Evolutionary conservation across 1,140 invertebrate genomes (phyloP), one percentile per base, ranked within the genome.

Genomic region (Cyclargus thomasi): DNA sequence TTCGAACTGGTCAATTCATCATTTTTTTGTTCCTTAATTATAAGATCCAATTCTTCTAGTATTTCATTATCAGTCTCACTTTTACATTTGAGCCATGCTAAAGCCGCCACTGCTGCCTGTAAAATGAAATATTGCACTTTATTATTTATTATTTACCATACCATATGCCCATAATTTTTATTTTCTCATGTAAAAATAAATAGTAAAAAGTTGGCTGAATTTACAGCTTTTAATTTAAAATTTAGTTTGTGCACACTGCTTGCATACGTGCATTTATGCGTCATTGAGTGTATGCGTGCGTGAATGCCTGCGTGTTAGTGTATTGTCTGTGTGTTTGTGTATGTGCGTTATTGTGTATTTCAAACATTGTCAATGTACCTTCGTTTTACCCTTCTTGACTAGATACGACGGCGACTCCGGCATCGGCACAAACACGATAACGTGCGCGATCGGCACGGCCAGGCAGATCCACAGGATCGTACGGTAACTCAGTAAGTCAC

Each of bases 371-470:
- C n/a, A 71, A 74, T 68, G 62, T 71, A 85, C 82, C 75, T 85
- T 75, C 20, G 75, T 39, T 20, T 79, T 74, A 16, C 76, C 80
- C 39, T 65, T 72, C 64, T 85, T 84, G 2, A 86, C 70, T 17
- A 86, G 71, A 63, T 80, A 86, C 0, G 84, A 86, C 6, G 86
- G 86, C 2, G 86, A 86, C 22, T 88, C 86, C 0, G 86, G 86
- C 84, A 88, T 88, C 68, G 81, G 74, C 57, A 85, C 69, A 63
- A 86, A 86, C n/a, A 83, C 53, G 6, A 85, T 59, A 1, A 86
- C 18, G 64, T 88, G 86, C n/a, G 83, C 22, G 0, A 79, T 72
- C 2, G 84, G 84, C 11, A 88, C 62, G 0, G 78, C 64, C 39
- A 86, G 35, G 39, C 81, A 85, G 7, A 85, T 68, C 82, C 81